phyloP scores from a whole-genome alignment of 1,140 invertebrate genomes.

The Drosophila parvula region DNA sequence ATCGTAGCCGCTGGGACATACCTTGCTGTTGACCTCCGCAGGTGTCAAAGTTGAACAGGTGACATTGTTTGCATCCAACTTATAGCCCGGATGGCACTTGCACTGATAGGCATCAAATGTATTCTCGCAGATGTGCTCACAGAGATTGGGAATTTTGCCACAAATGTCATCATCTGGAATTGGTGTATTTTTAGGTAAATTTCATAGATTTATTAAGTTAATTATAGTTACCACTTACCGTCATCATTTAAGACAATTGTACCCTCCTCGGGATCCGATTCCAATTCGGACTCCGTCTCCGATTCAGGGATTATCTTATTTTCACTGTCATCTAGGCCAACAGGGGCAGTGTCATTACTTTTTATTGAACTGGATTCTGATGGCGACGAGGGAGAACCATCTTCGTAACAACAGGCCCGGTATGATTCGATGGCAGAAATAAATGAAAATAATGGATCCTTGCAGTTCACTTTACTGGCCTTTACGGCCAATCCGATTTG shows the following conservation, averaged over 20 bases:
- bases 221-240: background rate
- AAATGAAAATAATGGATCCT: constrained; percentile 64
- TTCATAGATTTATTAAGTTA: too few species aligned
- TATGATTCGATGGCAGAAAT: constrained; percentile 73
- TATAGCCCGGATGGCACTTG: constrained; percentile 88
- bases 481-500: constrained; percentile 80
- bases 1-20: constrained; percentile 57
- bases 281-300: background rate
- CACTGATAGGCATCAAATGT: constrained; percentile 88
- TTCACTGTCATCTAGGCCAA: background rate
- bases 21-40: constrained; percentile 16
- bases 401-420: constrained; percentile 65
- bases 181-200: background rate
- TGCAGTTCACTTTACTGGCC: constrained; percentile 71
- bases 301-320: constrained; percentile 3
- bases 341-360: background rate
- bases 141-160: constrained; percentile 87
- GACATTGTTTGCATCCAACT: constrained; percentile 87
- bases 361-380: constrained; percentile 13
- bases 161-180: constrained; percentile 87
- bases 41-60: constrained; percentile 84
- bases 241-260: constrained; percentile 68
- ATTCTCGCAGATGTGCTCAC: constrained; percentile 89
- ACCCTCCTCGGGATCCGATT: constrained; percentile 31
- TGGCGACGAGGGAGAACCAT: background rate